Base-by-base conservation (phyloP, 2,113 vertebrate genomes). In the Ranitomeya variabilis region DNA sequence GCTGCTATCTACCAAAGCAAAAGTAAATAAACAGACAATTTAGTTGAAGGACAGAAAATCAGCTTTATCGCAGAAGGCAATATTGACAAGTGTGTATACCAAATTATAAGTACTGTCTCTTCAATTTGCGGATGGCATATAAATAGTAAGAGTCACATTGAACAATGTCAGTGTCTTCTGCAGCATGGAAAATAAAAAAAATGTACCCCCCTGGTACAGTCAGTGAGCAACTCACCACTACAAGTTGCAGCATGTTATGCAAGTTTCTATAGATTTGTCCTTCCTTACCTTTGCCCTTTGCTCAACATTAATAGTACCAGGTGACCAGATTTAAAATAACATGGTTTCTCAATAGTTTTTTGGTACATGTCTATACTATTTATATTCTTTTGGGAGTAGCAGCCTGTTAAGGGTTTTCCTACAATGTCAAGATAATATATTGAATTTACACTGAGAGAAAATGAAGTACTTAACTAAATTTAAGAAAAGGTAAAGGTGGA, bases 21-120 rank as follows among this genome's bases (percentile, higher is more conserved):
- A 94, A 95, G 95, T 94, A 94, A 95, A 94, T 93, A 93, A 94
- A 94, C 90, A 80, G 92, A 90, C 88, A 91, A 93, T 95, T 95
- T 95, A 93, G 90, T 91, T 94, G 92, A 93, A 93, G 91, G 91
- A 92, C 89, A 90, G 74, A 76, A 87, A 23, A 86, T 60, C 86
- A 81, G 15, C 67, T 91, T 90, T 91, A 84, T 92, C 73, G 90
- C 67, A 90, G 90, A 66, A 89, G 80, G 62, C 64, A 93, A 89
- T 90, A 90, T 85, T 91, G 89, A 92, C 78, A 92, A 52, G 69
- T 86, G 90, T 92, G 80, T 74, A 91, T 52, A 8, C 62, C 21
- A 81, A 92, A 92, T 91, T 87, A 85, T 82, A 90, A 60, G 81
- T 82, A 89, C 19, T 90, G 85, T 89, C 89, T 91, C 84, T 92